Percentiles rank a stretch among this genome's conserved stretches.
These are phyloP conservation scores for Psittacara wagleri DNA, from an alignment of 2,113 vertebrate species.

Conservation along the genomic window DNA sequence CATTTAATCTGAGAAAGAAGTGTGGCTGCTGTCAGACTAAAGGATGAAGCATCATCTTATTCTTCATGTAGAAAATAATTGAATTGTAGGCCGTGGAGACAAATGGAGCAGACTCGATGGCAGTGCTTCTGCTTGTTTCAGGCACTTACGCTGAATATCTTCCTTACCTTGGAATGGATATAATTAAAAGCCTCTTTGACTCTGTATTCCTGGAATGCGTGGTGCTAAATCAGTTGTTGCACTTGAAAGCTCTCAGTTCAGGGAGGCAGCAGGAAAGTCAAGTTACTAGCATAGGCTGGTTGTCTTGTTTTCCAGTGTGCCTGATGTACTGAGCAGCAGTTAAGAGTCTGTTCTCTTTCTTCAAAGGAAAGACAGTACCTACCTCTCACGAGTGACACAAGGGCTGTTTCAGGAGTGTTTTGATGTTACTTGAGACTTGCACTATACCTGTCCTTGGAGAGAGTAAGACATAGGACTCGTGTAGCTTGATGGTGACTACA, in stretches of 20 bases:
- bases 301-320: background rate
- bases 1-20: background rate
- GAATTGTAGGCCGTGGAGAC: background rate
- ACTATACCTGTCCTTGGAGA: background rate
- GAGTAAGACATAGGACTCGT: background rate
- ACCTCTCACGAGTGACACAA: conserved; percentile 39
- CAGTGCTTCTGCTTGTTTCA: background rate
- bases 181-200: background rate
- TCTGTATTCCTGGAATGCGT: background rate
- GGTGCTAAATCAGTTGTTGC: background rate
- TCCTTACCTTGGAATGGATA: background rate
- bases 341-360: background rate
- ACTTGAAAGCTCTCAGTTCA: background rate
- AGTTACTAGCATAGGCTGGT: background rate
- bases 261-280: background rate
- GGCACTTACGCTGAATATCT: background rate
- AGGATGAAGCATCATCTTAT: background rate
- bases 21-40: background rate
- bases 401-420: conserved; percentile 21
- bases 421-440: background rate
- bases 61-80: background rate
- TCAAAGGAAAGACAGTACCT: conserved; percentile 19
- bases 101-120: background rate
- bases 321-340: background rate
- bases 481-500: background rate